phyloP scores from a whole-genome alignment of 1,140 invertebrate species.

The Drosophila erecta region DNA sequence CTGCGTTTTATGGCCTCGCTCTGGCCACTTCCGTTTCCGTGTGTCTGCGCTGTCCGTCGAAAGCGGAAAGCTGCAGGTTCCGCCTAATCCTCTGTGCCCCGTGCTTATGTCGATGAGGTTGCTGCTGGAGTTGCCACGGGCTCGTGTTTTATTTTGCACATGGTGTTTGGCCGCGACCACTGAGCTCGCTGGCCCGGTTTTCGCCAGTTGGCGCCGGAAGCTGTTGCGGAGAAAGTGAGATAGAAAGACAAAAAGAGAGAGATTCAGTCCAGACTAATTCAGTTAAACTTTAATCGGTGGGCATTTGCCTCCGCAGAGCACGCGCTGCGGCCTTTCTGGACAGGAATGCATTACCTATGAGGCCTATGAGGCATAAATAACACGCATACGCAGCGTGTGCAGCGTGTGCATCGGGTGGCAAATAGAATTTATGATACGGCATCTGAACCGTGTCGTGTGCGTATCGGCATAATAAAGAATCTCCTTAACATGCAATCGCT shows the following conservation, averaged over 20 bases:
- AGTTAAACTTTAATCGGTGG: not conserved
- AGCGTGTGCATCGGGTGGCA: conserved; percentile 6
- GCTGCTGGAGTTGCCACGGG: conserved; percentile 46
- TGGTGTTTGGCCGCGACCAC: conserved; percentile 62
- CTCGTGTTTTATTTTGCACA: conserved; percentile 74
- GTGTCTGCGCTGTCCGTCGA: conserved; percentile 7
- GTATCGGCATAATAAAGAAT: conserved; percentile 46
- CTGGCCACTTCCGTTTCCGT: conserved; percentile 52
- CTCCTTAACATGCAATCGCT: conserved; percentile 27
- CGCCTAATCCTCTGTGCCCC: conserved; percentile 11
- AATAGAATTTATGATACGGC: conserved; percentile 31
- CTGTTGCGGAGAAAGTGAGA: conserved; percentile 5
- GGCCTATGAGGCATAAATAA: conserved; percentile 19
- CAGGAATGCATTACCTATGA: conserved; percentile 32
- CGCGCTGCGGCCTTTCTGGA: conserved; percentile 25
- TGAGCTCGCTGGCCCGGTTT: conserved; percentile 22
- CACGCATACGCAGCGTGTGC: conserved; percentile 23
- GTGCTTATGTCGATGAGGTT: conserved; percentile 47
- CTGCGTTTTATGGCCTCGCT: conserved; percentile 23
- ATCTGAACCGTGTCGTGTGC: conserved; percentile 5
- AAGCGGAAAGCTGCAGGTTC: conserved; percentile 12
- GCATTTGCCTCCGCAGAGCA: not conserved
- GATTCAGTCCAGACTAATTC: conserved; percentile 10
- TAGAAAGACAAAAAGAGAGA: conserved; percentile 1
- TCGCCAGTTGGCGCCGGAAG: conserved; percentile 53